These are phyloP conservation scores for Jordanella pulchra DNA, from an alignment of 2,797 vertebrate species.

Conservation along the genomic window DNA sequence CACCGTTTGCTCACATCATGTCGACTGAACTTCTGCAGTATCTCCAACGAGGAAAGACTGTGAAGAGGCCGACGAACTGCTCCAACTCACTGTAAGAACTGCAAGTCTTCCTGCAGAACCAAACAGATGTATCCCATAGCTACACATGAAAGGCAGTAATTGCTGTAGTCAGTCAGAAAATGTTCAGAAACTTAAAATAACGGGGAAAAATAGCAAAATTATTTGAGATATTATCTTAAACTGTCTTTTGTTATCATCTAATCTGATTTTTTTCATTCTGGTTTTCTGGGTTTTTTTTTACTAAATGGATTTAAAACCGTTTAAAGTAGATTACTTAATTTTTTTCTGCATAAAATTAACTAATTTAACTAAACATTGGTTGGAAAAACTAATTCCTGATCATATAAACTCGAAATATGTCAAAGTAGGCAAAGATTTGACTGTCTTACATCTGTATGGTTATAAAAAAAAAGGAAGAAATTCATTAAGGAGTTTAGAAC, in stretches of 20 bases:
- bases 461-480: background rate
- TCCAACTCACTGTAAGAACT: conserved; percentile 83
- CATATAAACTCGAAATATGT: background rate
- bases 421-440: background rate
- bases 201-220: background rate
- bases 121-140: too few species aligned
- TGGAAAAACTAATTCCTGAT: background rate
- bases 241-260: background rate
- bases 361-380: background rate
- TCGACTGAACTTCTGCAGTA: conserved; percentile 83
- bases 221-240: background rate
- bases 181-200: background rate
- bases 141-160: background rate
- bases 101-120: background rate
- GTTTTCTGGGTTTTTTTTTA: background rate
- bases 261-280: background rate
- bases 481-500: background rate
- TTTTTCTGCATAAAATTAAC: background rate
- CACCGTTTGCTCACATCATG: conserved; percentile 85
- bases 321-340: background rate
- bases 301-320: background rate
- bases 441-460: background rate
- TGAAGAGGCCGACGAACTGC: conserved; percentile 84
- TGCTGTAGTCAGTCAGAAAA: background rate
- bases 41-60: conserved; percentile 83